Base-by-base conservation (phyloP, 2,113 vertebrate species). In the Prolemur simus region DNA sequence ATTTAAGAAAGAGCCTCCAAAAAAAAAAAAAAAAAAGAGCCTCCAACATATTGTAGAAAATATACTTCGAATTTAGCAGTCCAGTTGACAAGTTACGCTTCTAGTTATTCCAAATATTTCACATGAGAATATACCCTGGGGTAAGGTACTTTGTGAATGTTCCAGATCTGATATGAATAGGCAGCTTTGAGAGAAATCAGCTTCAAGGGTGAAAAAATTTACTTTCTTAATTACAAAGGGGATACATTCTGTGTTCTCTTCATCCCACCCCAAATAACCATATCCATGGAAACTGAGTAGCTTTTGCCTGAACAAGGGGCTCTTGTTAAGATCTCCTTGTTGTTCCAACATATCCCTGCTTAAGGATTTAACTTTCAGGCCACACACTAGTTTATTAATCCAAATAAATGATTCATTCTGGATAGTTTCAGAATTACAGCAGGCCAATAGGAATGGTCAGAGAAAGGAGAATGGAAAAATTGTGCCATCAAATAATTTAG, bases 101-200 rank as follows among this genome's bases (percentile, higher is more conserved):
- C 76, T 60, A 68, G 20, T 87, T 89, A 92, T 56, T 96, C 66
- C 39, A 92, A 94, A 89, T 47, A 94, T 87, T 97, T 93, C 34
- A 49, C 14, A 74, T 82, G 37, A 91, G 49, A 42, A 89, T 73
- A 86, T 80, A 8, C 25, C 52, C 68, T 64, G 25, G 54, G 32
- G 42, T 47, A 82, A 82, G 71, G 17, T 92, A 84, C 27, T 64
- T 76, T n/a, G 25, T 37, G 80, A 76, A 89, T 80, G 68, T 82
- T 68, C 83, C 63, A 87, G 58, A 83, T 73, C 54, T 83, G 68
- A 80, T 86, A 85, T 45, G n/a, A 95, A 86, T 39, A 91, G 45
- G 34, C 27, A 91, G 47, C 11, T 95, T 87, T 73, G 21, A 71
- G 39, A 89, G 18, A 45, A 87, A 63, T 49, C 56, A 89, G 23